Conservation (phyloP, 2,113 vertebrate genomes). For the Rafetus swinhoei region DNA sequence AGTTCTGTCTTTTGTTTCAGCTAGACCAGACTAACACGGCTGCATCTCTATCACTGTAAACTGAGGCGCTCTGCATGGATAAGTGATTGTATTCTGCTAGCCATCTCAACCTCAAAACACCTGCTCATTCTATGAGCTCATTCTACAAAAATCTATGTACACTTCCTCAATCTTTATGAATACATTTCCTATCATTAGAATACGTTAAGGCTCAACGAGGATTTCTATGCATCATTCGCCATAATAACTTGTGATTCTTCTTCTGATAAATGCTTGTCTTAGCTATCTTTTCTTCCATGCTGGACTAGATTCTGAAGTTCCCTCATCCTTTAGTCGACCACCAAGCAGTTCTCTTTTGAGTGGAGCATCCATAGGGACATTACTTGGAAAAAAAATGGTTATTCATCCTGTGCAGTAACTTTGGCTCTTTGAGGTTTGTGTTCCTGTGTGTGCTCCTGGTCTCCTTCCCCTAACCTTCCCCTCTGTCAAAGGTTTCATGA, state of each 20-base stretch:
- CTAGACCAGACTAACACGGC: too few species aligned
- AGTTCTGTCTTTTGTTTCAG: too few species aligned
- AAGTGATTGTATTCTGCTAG: too few species aligned
- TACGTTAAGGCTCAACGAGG: not conserved
- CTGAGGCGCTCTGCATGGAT: too few species aligned
- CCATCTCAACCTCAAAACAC: too few species aligned
- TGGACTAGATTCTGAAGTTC: not conserved
- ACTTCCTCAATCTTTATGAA: too few species aligned
- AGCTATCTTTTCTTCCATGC: not conserved
- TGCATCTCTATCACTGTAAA: too few species aligned
- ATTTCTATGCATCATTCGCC: not conserved
- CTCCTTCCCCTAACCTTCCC: not conserved
- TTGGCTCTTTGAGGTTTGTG: not conserved
- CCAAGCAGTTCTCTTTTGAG: not conserved
- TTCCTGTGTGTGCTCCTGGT: not conserved
- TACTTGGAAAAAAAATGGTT: not conserved
- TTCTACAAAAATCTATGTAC: too few species aligned
- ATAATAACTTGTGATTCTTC: not conserved
- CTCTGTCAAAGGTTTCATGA: not conserved
- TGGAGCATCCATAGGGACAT: not conserved
- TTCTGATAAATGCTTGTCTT: not conserved
- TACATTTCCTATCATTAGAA: not conserved
- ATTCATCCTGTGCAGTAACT: not conserved
- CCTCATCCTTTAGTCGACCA: not conserved
- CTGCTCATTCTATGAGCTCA: too few species aligned